Conservation (phyloP, 2,113 vertebrate genomes). For the Gymnocephalus cernua region DNA sequence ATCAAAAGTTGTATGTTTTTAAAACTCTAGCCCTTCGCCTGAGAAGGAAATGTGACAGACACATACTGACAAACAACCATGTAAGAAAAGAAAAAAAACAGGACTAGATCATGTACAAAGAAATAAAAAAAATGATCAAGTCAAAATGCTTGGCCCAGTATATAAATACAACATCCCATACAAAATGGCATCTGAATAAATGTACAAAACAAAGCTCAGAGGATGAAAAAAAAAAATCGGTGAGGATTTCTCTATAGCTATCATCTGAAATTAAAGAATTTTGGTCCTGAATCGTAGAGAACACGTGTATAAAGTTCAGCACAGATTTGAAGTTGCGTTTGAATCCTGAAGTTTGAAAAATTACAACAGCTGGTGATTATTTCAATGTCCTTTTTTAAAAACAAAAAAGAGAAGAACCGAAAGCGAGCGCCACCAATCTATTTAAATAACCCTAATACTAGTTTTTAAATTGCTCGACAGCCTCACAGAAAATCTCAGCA, state of each 20-base stretch:
- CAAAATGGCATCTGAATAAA: conserved; percentile 98
- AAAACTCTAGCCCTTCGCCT: conserved; percentile 99
- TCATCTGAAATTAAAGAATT: conserved; percentile 90
- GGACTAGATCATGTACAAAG: conserved; percentile 77
- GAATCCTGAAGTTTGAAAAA: conserved; percentile 97
- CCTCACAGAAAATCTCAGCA: conserved; percentile 95
- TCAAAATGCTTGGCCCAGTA: conserved; percentile 97
- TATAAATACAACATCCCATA: conserved; percentile 98
- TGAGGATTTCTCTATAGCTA: conserved; percentile 90
- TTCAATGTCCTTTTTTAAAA: conserved; percentile 82
- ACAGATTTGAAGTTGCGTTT: conserved; percentile 99
- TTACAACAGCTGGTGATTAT: conserved; percentile 93
- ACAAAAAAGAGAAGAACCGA: conserved; percentile 95
- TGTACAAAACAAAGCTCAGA: conserved; percentile 91
- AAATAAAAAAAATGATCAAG: conserved; percentile 82
- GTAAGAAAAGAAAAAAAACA: conserved; percentile 80
- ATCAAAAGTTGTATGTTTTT: conserved; percentile 88
- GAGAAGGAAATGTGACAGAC: conserved; percentile 93
- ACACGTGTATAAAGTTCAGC: conserved; percentile 93
- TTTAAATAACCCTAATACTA: conserved; percentile 97
- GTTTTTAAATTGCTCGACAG: conserved; percentile 94
- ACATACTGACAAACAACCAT: conserved; percentile 79
- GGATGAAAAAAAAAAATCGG: conserved; percentile 88
- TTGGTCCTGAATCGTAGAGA: conserved; percentile 96
- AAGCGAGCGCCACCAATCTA: conserved; percentile 98